Evolutionary conservation across 1,140 invertebrate species (phyloP).

Genomic region (Pseudomyrmex concolor): DNA sequence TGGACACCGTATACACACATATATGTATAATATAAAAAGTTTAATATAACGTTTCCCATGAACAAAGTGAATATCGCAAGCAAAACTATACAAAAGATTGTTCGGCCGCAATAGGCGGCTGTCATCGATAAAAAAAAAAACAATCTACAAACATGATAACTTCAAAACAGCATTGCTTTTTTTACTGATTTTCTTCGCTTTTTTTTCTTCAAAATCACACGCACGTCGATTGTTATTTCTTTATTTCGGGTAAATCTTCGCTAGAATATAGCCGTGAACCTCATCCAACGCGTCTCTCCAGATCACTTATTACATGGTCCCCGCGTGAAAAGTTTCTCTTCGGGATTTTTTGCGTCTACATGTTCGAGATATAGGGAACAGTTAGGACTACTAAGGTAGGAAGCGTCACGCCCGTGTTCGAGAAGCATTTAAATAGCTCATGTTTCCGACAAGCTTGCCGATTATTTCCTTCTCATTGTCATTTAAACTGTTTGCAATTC

Average conservation of each 20-base stretch:
- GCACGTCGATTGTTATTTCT: conserved; percentile 25
- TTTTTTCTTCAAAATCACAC: conserved; percentile 6
- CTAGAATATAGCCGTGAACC: background rate
- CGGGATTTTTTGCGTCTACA: conserved; percentile 39
- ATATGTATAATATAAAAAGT: conserved; percentile 32
- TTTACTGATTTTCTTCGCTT: conserved; percentile 10
- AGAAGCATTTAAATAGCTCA: conserved; percentile 29
- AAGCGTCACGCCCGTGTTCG: conserved; percentile 39
- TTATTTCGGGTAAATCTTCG: background rate
- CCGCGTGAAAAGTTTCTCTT: conserved; percentile 52
- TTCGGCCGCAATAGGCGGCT: conserved; percentile 60
- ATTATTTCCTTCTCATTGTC: conserved; percentile 17
- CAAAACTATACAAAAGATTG: conserved; percentile 65
- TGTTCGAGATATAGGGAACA: conserved; percentile 50
- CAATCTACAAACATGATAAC: conserved; percentile 62
- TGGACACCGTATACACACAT: background rate
- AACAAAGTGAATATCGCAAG: conserved; percentile 37
- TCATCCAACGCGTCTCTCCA: conserved; percentile 32
- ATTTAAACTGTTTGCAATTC: conserved; percentile 36
- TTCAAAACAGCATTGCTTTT: conserved; percentile 14
- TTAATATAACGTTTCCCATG: conserved; percentile 6
- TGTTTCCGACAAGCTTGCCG: conserved; percentile 35
- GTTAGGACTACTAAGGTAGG: conserved; percentile 32
- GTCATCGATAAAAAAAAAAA: conserved; percentile 67
- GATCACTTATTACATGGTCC: conserved; percentile 33